Conservation (phyloP, 2,113 vertebrate species). For the Chloroceryle aenea region DNA sequence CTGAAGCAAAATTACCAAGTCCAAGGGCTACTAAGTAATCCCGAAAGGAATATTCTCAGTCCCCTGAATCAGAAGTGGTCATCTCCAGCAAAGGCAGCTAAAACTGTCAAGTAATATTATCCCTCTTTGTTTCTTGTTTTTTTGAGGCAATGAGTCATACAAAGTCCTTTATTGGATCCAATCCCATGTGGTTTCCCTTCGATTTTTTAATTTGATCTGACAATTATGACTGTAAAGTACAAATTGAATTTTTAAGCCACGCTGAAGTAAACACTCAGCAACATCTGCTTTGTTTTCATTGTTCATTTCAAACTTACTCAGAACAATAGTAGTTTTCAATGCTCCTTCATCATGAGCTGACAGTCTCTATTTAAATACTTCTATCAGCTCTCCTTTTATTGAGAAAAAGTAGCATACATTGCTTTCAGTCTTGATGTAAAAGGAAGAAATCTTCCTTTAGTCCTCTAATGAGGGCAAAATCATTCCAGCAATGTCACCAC, state of each 20-base stretch:
- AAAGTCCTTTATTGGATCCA: not conserved
- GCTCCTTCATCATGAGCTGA: not conserved
- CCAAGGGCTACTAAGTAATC: not conserved
- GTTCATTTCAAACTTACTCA: slow-evolving; percentile 32
- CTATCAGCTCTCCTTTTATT: not conserved
- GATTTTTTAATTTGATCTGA: slow-evolving; percentile 61
- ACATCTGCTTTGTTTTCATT: slow-evolving; percentile 56
- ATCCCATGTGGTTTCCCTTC: slow-evolving; percentile 8
- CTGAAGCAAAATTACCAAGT: not conserved
- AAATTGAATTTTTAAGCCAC: slow-evolving; percentile 42
- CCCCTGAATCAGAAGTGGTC: not conserved
- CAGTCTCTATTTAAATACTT: slow-evolving; percentile 22
- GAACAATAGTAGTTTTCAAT: slow-evolving; percentile 9
- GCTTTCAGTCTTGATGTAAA: no score
- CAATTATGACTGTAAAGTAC: slow-evolving; percentile 51
- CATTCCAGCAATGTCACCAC: not conserved
- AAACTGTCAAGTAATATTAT: not conserved
- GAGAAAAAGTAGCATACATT: not conserved
- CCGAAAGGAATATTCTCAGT: not conserved
- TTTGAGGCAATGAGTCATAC: not conserved
- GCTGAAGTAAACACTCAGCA: slow-evolving; percentile 51
- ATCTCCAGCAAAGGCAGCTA: not conserved
- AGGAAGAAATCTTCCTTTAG: not conserved
- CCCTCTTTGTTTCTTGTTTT: not conserved
- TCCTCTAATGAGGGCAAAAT: not conserved